A percentile compares a stretch with the other conserved stretches of the same genome.
phyloP scores from a whole-genome alignment of 2,888 invertebrate species.

The Agriopis marginaria region DNA sequence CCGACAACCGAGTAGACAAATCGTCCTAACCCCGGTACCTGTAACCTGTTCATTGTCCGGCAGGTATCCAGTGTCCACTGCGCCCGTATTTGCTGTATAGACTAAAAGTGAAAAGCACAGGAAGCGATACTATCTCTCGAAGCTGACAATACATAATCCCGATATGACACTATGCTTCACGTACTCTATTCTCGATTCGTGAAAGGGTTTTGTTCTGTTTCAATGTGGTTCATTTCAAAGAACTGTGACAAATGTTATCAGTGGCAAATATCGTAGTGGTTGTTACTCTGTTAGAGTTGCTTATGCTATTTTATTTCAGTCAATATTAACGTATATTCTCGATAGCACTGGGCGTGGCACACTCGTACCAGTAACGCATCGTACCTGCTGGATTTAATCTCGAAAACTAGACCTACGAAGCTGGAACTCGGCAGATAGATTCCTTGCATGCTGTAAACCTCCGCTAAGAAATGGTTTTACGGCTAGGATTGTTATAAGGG shows the following conservation, averaged over 20 bases:
- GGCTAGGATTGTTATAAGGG: no score
- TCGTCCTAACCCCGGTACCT: slow-evolving; percentile 65
- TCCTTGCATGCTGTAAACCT: no score
- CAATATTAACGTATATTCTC: no score
- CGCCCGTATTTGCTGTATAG: slow-evolving; percentile 59
- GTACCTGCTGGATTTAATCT: no score
- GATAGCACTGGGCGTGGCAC: no score
- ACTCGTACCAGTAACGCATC: no score
- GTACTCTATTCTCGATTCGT: slow-evolving; percentile 53
- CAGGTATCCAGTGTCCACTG: slow-evolving; percentile 69
- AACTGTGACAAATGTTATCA: slow-evolving; percentile 20
- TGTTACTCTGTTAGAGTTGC: no score
- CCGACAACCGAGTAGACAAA: slow-evolving; percentile 59
- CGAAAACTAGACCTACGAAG: no score
- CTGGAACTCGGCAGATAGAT: no score
- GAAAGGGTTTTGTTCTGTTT: slow-evolving; percentile 48
- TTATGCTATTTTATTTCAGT: no score
- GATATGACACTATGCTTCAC: slow-evolving; percentile 64
- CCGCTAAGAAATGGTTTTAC: no score
- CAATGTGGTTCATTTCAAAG: slow-evolving; percentile 26
- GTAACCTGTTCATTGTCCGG: slow-evolving; percentile 58
- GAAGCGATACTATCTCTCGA: slow-evolving; percentile 69
- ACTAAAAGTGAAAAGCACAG: slow-evolving; percentile 68
- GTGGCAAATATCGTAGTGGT: slow-evolving; percentile 9
- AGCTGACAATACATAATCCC: slow-evolving; percentile 68